Evolutionary conservation across 2,797 vertebrate genomes (phyloP).

Genomic region (Moxostoma hubbsi): DNA sequence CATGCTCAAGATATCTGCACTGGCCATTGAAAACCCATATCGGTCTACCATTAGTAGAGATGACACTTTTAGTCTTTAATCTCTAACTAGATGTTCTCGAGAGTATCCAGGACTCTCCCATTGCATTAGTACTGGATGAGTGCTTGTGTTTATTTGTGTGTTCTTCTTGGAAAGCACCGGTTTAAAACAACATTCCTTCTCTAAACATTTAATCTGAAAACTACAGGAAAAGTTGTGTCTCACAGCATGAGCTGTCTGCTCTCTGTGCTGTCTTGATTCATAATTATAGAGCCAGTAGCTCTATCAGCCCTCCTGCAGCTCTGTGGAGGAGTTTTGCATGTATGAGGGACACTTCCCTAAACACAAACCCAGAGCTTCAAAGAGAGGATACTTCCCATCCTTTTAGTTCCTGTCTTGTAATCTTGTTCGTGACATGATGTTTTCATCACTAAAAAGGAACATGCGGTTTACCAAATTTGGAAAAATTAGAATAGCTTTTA

Average conservation of each 20-base stretch:
- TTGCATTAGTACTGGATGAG: background rate
- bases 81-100: constrained; percentile 4
- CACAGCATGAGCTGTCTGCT: background rate
- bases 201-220: background rate
- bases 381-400: background rate
- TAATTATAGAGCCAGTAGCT: background rate
- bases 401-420: background rate
- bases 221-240: too few species aligned
- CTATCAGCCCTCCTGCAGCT: background rate
- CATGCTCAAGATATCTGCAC: background rate
- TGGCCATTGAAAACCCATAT: background rate
- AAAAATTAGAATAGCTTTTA: background rate
- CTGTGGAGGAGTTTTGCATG: constrained; percentile 8
- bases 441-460: background rate
- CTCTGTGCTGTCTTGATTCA: background rate
- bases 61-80: constrained; percentile 10
- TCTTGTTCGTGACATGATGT: constrained; percentile 6
- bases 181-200: constrained; percentile 2
- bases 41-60: background rate
- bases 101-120: background rate
- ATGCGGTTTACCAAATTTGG: constrained; percentile 5
- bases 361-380: background rate
- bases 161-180: background rate
- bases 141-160: constrained; percentile 4
- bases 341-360: constrained; percentile 21